phyloP scores from a whole-genome alignment of 2,113 vertebrate genomes.

The Mus pahari region DNA sequence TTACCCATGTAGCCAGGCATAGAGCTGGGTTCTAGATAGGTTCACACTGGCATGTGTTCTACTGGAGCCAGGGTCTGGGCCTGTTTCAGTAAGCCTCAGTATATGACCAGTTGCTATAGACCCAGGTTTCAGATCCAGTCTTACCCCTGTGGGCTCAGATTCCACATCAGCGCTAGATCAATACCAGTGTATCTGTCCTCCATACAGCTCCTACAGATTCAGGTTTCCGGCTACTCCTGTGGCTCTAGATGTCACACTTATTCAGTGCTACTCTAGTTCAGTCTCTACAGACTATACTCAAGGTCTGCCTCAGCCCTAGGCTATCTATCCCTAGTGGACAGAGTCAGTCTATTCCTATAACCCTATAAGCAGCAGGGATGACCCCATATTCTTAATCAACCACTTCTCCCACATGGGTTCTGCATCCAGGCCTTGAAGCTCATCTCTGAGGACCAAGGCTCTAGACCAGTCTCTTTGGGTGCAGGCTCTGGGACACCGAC shows the following conservation, averaged over 20 bases:
- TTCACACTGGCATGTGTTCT: not conserved
- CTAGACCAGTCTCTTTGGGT: not conserved
- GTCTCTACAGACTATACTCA: not conserved
- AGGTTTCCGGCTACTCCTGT: not conserved
- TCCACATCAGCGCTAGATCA: not conserved
- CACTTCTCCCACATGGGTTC: not conserved
- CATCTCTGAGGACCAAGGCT: not conserved
- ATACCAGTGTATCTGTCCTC: no score
- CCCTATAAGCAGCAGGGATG: not conserved
- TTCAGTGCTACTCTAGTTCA: not conserved
- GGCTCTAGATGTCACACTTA: not conserved
- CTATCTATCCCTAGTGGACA: not conserved
- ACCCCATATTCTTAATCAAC: not conserved
- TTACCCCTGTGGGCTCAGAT: not conserved
- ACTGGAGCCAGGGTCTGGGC: not conserved
- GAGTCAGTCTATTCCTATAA: not conserved
- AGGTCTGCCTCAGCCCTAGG: not conserved
- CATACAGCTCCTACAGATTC: not conserved
- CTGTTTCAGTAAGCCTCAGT: not conserved
- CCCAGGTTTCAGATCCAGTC: not conserved
- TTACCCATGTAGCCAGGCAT: not conserved
- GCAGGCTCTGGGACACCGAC: not conserved
- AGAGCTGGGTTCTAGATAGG: not conserved
- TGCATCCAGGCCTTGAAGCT: not conserved
- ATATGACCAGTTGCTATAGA: not conserved